phyloP scores from a whole-genome alignment of 2,888 invertebrate genomes.

The Drosophila greeni region DNA sequence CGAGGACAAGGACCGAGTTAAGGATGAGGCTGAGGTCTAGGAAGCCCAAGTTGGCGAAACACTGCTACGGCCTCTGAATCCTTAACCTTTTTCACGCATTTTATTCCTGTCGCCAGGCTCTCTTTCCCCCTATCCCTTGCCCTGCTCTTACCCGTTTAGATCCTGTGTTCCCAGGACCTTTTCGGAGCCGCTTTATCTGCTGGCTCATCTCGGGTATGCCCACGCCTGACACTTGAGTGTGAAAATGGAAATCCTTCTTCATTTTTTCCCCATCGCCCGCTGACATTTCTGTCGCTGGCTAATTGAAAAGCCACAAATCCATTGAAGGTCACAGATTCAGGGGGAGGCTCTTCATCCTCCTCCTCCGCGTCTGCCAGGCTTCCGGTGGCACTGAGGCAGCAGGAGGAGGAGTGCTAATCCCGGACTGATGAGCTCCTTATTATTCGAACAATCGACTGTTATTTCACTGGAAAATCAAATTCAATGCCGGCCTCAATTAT shows the following conservation, averaged over 20 bases:
- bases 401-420: slow-evolving; percentile 9
- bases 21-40: not conserved
- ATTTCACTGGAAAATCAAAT: slow-evolving; percentile 10
- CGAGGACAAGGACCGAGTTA: no score
- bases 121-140: not conserved
- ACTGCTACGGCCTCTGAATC: slow-evolving; percentile 2
- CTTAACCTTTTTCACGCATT: slow-evolving; percentile 30
- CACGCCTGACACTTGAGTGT: slow-evolving; percentile 28
- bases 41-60: not conserved
- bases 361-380: not conserved
- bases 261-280: slow-evolving; percentile 1
- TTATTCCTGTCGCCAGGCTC: slow-evolving; percentile 7
- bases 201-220: slow-evolving; percentile 13
- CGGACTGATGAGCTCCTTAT: slow-evolving; percentile 10
- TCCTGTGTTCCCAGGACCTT: slow-evolving; percentile 7
- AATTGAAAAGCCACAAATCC: slow-evolving; percentile 31
- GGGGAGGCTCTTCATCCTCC: not conserved
- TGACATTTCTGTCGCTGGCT: slow-evolving; percentile 27
- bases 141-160: not conserved
- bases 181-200: slow-evolving; percentile 13
- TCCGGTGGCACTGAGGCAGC: not conserved
- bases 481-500: slow-evolving; percentile 8
- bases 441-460: slow-evolving; percentile 7
- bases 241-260: slow-evolving; percentile 28
- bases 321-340: slow-evolving; percentile 10